Evolutionary conservation across 92 coral and sea anemone species (phyloP).

Genomic region (Zoanthus sociatus): DNA sequence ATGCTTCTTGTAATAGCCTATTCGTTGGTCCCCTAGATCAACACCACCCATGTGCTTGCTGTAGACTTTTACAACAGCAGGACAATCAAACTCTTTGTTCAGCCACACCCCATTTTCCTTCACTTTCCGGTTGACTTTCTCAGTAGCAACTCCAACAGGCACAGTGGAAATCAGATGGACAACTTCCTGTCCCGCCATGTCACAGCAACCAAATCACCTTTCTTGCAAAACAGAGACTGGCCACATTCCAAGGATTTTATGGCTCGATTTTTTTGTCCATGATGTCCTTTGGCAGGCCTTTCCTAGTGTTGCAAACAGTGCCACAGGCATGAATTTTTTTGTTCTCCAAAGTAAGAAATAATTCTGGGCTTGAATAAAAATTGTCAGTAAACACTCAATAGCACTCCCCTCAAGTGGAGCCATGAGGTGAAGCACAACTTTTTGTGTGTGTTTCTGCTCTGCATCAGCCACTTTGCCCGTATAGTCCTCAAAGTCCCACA

Average conservation of each 20-base stretch:
- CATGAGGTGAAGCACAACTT: conserved; percentile 44
- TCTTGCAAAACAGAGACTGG: conserved; percentile 45
- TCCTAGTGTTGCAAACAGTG: conserved; percentile 21
- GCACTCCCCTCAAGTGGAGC: conserved; percentile 42
- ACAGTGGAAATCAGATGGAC: conserved; percentile 11
- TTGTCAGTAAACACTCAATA: conserved; percentile 55
- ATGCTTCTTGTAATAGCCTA: conserved; percentile 11
- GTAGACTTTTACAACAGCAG: too few species aligned
- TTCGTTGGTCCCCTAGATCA: conserved; percentile 5
- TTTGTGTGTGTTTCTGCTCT: conserved; percentile 23
- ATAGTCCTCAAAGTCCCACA: conserved; percentile 23
- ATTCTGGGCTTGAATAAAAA: conserved; percentile 48
- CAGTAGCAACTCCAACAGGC: not conserved
- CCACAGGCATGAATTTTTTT: conserved; percentile 54
- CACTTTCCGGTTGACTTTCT: conserved; percentile 2
- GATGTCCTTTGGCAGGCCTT: conserved; percentile 47
- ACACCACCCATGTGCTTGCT: conserved; percentile 4
- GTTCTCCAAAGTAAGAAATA: conserved; percentile 32
- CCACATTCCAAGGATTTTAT: conserved; percentile 43
- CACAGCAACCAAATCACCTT: conserved; percentile 36
- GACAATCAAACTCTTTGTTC: conserved; percentile 1
- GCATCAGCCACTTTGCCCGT: not conserved
- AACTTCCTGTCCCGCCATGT: conserved; percentile 19
- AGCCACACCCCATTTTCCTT: conserved; percentile 9
- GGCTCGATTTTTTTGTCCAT: conserved; percentile 34